Percentiles rank a stretch among this genome's conserved stretches.
These are phyloP conservation scores for Plutella xylostella DNA, from an alignment of 2,888 invertebrate genomes.

Conservation along the genomic window DNA sequence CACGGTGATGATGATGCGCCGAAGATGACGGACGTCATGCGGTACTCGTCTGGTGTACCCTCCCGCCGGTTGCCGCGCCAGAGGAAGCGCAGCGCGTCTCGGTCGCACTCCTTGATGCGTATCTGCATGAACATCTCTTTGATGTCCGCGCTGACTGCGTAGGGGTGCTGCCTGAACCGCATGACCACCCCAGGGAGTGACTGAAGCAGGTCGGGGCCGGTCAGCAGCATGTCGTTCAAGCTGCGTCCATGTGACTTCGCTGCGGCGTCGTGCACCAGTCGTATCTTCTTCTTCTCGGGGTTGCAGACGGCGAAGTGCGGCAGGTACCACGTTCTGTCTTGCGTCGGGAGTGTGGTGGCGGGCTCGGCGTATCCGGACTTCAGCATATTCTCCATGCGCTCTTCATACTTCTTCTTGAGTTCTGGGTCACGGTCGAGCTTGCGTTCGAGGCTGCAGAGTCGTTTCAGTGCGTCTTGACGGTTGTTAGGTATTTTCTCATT, in stretches of 20 bases:
- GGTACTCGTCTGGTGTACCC: slow-evolving; percentile 1
- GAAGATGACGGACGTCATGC: slow-evolving; percentile 22
- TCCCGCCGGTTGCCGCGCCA: slow-evolving; percentile 1
- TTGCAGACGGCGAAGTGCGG: slow-evolving; percentile 1
- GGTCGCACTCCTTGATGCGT: slow-evolving; percentile 21
- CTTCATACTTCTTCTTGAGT: neutral
- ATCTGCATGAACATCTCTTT: slow-evolving; percentile 31
- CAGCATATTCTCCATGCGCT: neutral
- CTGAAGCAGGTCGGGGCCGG: slow-evolving; percentile 17
- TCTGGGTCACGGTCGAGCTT: neutral
- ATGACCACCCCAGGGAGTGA: slow-evolving; percentile 19
- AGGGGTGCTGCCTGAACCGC: slow-evolving; percentile 14
- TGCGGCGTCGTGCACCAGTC: slow-evolving; percentile 2
- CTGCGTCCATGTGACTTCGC: neutral
- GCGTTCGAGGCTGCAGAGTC: neutral
- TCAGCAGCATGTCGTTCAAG: slow-evolving; percentile 8
- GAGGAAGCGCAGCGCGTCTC: slow-evolving; percentile 21
- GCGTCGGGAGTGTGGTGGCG: neutral
- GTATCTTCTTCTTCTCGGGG: neutral
- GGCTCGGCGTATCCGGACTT: neutral
- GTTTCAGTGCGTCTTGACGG: neutral
- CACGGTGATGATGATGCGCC: slow-evolving; percentile 21
- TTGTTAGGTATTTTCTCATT: no score
- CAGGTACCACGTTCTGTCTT: neutral
- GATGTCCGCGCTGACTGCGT: slow-evolving; percentile 20